phyloP scores from a whole-genome alignment of 2,888 invertebrate genomes.

The Scaptomyza reducta region DNA sequence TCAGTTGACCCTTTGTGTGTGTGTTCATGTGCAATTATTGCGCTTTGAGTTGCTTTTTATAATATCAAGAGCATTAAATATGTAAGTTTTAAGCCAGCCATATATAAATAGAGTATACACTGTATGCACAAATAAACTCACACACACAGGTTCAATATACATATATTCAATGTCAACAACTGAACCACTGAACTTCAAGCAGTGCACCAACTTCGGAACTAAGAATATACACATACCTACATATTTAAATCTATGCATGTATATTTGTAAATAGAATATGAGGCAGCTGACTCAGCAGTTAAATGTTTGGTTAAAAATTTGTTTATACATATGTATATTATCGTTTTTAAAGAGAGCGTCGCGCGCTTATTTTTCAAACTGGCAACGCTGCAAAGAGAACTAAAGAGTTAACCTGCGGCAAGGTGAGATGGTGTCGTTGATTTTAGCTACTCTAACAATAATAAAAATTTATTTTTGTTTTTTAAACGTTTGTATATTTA shows the following conservation, averaged over 20 bases:
- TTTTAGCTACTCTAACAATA: slow-evolving; percentile 35
- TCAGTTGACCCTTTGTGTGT: no score
- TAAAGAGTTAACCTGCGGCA: slow-evolving; percentile 31
- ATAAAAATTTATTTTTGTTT: slow-evolving; percentile 43
- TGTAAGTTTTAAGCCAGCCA: slow-evolving; percentile 42
- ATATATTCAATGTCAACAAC: slow-evolving; percentile 64
- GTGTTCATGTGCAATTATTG: slow-evolving; percentile 72
- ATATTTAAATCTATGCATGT: not conserved
- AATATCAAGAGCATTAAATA: slow-evolving; percentile 56
- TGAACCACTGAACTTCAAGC: slow-evolving; percentile 23
- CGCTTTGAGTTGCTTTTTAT: slow-evolving; percentile 63
- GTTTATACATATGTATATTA: slow-evolving; percentile 4
- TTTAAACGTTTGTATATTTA: slow-evolving; percentile 29
- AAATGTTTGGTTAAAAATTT: slow-evolving; percentile 17
- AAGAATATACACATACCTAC: slow-evolving; percentile 9
- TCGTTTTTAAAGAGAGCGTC: slow-evolving; percentile 3
- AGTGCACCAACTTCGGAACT: slow-evolving; percentile 48
- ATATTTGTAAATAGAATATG: slow-evolving; percentile 21
- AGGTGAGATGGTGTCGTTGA: slow-evolving; percentile 38
- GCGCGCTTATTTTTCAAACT: slow-evolving; percentile 17
- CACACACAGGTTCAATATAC: slow-evolving; percentile 26
- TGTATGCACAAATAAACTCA: slow-evolving; percentile 1
- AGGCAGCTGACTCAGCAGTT: slow-evolving; percentile 41
- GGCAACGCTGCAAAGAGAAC: slow-evolving; percentile 44
- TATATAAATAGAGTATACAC: slow-evolving; percentile 12